Percentiles rank a stretch among this genome's conserved stretches.
Conservation (phyloP, 2,797 vertebrate species). For the Acanthopagrus latus region DNA sequence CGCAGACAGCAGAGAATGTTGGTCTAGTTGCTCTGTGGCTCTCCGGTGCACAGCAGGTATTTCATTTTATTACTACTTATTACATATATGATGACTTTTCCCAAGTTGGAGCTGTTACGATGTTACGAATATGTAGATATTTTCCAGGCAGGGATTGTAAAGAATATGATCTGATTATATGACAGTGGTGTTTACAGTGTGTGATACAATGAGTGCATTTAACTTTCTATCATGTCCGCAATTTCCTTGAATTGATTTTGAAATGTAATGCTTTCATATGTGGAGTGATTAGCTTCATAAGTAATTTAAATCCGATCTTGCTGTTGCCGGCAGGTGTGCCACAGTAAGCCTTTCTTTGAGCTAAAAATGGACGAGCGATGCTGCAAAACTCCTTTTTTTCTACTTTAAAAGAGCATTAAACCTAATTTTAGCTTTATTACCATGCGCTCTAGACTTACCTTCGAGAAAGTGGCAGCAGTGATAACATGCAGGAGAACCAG, state of each 20-base stretch:
- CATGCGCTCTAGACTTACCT: background rate
- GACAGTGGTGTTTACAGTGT: background rate
- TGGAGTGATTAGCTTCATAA: background rate
- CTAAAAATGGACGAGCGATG: background rate
- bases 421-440: background rate
- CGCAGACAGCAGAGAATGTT: conserved; percentile 10
- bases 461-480: background rate
- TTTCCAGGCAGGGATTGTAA: background rate
- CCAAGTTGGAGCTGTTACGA: background rate
- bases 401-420: background rate
- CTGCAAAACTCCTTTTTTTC: background rate
- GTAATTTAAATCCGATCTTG: background rate
- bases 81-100: background rate
- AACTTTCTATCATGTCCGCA: background rate
- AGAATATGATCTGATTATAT: background rate
- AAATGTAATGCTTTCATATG: background rate
- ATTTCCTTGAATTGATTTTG: background rate
- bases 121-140: background rate
- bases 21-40: conserved; percentile 14
- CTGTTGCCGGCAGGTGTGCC: background rate
- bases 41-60: conserved; percentile 52
- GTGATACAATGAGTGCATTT: background rate
- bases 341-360: background rate
- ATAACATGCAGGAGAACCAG: conserved; percentile 71
- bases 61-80: conserved; percentile 4